Evolutionary conservation across 2,797 vertebrate species (phyloP), one percentile per base, ranked within the genome.

Genomic region (Hapalemur alaotrensis): DNA sequence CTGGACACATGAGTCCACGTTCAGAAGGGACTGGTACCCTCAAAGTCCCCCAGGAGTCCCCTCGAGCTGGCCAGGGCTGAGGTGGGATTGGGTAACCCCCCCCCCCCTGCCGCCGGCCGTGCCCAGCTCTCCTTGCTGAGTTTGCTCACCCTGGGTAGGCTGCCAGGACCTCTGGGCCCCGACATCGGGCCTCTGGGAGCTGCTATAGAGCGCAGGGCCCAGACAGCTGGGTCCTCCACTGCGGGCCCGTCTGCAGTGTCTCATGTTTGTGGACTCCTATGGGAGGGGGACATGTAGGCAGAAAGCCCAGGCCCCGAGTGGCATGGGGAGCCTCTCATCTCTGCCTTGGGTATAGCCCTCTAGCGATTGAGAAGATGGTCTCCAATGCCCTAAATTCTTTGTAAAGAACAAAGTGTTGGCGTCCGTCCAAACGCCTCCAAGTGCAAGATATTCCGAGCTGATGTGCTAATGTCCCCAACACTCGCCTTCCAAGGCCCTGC

Each of bases 1-100:
- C n/a, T 4, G 22, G 61, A 23, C 0, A 12, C 4, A 15, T 83
- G 80, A 98, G 96, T 38, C 38, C 65, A 96, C 65, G 96, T 98
- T 95, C 96, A 97, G 94, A 97, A 97, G 79, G 30, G 30, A 59
- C n/a, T 14, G 13, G 25, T 41, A 18, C 20, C 43, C n/a, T 22
- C 18, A 78, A 76, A 43, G 57, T 85, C 38, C 38, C 30, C 20
- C 11, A 52, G 61, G 28, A 7, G 6, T 2, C 5, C 6, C 2
- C 52, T 38, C 0, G 0, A 30, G 7, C 41, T 67, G 52, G 28
- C 32, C 25, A 35, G 8, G 25, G n/a, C 63, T 35, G 43, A 32
- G 11, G 46, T 35, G 13, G 41, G 46, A 1, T 43, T 48, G 38
- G 18, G 35, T n/a, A n/a, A n/a, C n/a, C n/a, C n/a, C n/a, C n/a